Percentiles rank a stretch among this genome's conserved stretches.
Evolutionary conservation across 1,140 invertebrate genomes (phyloP).

Genomic region (Procambarus clarkii): DNA sequence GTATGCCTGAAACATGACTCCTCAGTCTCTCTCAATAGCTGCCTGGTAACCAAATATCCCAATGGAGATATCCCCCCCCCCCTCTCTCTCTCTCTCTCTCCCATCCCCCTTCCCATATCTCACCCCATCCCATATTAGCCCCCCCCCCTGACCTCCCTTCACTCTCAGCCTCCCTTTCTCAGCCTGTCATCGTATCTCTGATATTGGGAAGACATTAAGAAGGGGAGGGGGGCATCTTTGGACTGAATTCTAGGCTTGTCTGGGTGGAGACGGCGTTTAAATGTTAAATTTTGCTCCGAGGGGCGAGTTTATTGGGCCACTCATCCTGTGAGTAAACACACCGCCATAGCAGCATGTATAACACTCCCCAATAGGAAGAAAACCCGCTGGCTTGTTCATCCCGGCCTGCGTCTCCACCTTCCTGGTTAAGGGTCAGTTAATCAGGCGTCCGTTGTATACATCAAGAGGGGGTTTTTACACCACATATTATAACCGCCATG

Average conservation of each 20-base stretch:
- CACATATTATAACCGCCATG: constrained; percentile 44
- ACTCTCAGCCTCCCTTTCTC: not conserved
- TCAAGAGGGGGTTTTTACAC: constrained; percentile 9
- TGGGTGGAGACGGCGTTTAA: not conserved
- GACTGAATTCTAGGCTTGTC: no score
- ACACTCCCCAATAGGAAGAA: no score
- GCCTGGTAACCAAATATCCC: not conserved
- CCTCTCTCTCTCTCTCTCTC: not conserved
- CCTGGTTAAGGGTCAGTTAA: not conserved
- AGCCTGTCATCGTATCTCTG: not conserved
- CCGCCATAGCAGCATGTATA: no score
- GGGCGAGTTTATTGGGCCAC: no score
- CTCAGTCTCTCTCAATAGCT: no score
- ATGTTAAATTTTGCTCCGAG: no score
- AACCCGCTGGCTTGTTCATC: no score
- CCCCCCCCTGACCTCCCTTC: not conserved
- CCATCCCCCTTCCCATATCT: no score
- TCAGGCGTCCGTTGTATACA: constrained; percentile 17
- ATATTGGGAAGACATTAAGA: not conserved
- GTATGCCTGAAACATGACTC: no score
- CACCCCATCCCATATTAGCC: no score
- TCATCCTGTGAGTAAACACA: no score
- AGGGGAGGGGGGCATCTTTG: not conserved
- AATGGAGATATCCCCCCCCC: no score
- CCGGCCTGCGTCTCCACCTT: not conserved